Percentiles rank a stretch among this genome's conserved stretches.
These are phyloP conservation scores for Sebastes oblongus DNA, from an alignment of 2,797 vertebrate species.

Conservation along the genomic window DNA sequence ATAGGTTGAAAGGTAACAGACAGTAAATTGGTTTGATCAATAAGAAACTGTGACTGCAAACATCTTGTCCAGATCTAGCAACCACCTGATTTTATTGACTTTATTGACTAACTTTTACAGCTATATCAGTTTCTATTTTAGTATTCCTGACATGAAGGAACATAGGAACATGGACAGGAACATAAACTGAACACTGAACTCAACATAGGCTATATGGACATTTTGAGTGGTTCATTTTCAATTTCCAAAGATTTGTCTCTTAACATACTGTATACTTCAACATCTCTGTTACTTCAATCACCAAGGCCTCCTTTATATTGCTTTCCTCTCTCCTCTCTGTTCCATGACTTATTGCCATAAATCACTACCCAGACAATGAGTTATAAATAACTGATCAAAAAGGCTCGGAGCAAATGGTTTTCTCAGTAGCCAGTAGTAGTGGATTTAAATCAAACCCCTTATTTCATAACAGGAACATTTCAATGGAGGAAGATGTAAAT, in stretches of 20 bases:
- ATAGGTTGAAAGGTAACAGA: not conserved
- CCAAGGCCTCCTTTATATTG: constrained; percentile 34
- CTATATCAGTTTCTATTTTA: no score
- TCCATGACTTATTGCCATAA: constrained; percentile 54
- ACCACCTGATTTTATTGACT: no score
- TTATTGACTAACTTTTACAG: no score
- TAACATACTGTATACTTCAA: not conserved
- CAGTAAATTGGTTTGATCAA: not conserved
- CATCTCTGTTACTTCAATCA: constrained; percentile 58
- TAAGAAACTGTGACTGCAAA: not conserved
- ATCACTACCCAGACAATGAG: constrained; percentile 47
- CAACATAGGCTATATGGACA: not conserved
- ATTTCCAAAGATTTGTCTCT: not conserved
- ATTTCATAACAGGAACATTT: constrained; percentile 38
- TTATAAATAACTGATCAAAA: constrained; percentile 60
- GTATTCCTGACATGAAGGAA: no score
- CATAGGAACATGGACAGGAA: no score
- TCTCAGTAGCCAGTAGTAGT: constrained; percentile 25
- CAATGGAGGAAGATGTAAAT: constrained; percentile 26
- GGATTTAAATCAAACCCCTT: constrained; percentile 29
- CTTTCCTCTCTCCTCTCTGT: constrained; percentile 31
- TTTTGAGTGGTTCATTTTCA: constrained; percentile 6
- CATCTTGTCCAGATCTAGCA: constrained; percentile 14
- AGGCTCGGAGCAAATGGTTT: constrained; percentile 32
- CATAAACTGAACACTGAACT: not conserved